Base-by-base conservation (phyloP, 2,888 invertebrate species). In the Morpho achilles region DNA sequence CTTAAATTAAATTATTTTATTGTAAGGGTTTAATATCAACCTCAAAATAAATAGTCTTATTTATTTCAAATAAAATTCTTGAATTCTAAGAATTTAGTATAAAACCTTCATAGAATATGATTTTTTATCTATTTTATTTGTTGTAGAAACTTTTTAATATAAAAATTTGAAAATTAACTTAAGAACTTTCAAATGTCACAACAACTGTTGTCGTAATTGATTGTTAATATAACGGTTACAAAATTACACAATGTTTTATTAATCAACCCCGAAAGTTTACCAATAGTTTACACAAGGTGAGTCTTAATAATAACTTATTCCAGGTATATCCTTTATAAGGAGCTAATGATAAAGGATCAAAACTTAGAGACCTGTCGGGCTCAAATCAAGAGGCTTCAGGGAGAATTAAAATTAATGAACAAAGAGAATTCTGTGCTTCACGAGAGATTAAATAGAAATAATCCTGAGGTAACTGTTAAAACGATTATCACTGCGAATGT, bases 321-420 rank as follows among this genome's bases (percentile, higher is more conserved):
- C 77, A 94, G 94, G 73, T 94, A 93, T 69, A 88, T 93, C 67
- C 79, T 94, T 64, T 93, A 94, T 72, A 92, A 93, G 70, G 93
- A 94, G 69, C 72, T 94, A 61, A 85, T 93, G 77, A 91, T 91
- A 45, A 93, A 93, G 68, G 94, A 94, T 67, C 92, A 92, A 67
- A 91, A 92, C 10, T 80, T 94, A 64, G 94, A 94, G 70, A 91
- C 87, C 7, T 89, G 94, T 46, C 91, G 93, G 58, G 89, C 91
- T 53, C 93, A 93, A 76, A 82, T 94, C 63, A 91, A 91, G 68
- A 84, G 91, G 49, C 82, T 94, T 52, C 93, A 94, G 68, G 91
- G 91, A 50, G 94, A 94, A 76, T 82, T 94, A 79, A 91, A 93
- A 74, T 79, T 93, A 71, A 87, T 94, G 69, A 87, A 90, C 59